Evolutionary conservation across 2,113 vertebrate genomes (phyloP), one percentile per base, ranked within the genome.

Genomic region (Ophiodon elongatus): DNA sequence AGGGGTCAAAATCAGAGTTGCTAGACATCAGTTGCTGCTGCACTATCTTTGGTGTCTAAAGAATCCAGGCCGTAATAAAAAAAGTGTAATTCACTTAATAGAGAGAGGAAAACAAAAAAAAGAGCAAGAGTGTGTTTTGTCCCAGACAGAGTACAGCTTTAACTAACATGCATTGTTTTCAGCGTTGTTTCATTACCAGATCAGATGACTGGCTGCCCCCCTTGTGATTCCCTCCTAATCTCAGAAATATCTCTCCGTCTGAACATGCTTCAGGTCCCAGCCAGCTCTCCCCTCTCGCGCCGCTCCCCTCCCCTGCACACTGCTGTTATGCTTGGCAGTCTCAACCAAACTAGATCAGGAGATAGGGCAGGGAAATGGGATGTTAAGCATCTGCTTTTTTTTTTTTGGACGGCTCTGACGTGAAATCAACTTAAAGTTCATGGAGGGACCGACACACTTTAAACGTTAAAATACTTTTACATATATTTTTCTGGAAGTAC

Each of bases 261-360:
- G 89, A 94, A 94, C 93, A 92, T 81, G 91, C 92, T 92, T 68
- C 70, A 68, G 66, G 80, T 81, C 81, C 59, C 85, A 85, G 83
- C 86, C 86, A 75, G 76, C 87, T 50, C 85, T 73, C 72, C 81
- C 75, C 73, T 77, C 74, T 79, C 89, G 0, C 11, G 33, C 74
- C 25, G 57, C 52, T 66, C 63, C 76, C 50, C 80, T 76, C 80
- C 47, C 59, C 73, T 74, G 66, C 73, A 72, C 70, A 27, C 54
- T 45, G 47, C 78, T 93, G 91, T 93, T 94, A 84, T 90, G 75
- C 74, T 94, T 94, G 90, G 93, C 89, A 85, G 73, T 88, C 85
- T 88, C 67, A 62, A 79, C 67, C 56, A 74, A 85, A 91, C 82
- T 59, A 88, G 90, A 93, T 94, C 66, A 80, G 64, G 25, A 89